Conservation (phyloP, 2,888 invertebrate species). For the Urechis unicinctus region DNA sequence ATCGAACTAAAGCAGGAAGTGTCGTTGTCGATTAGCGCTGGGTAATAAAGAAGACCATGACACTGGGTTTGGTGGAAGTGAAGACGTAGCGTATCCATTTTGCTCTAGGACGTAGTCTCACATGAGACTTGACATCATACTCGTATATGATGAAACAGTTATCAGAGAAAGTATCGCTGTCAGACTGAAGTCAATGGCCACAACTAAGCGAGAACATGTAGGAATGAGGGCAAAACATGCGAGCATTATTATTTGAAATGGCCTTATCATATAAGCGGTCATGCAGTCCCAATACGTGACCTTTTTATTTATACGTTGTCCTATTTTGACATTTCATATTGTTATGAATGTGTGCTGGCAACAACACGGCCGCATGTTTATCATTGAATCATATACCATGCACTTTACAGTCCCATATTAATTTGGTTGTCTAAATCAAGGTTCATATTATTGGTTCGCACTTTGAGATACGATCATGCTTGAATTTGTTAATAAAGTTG, state of each 20-base stretch:
- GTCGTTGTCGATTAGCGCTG: background rate
- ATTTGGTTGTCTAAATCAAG: no score
- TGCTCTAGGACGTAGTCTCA: background rate
- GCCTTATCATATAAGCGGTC: background rate
- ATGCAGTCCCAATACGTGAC: slow-evolving; percentile 12
- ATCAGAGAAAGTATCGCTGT: background rate
- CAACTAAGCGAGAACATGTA: no score
- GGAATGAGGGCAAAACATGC: no score
- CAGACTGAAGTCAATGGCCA: background rate
- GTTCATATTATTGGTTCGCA: no score
- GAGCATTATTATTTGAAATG: no score
- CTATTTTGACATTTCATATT: no score
- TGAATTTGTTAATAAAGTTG: no score
- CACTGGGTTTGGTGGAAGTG: background rate
- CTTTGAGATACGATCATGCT: no score
- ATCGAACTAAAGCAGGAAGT: background rate
- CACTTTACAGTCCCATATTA: no score
- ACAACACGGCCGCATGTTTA: no score
- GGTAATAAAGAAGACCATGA: background rate
- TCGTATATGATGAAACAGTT: background rate
- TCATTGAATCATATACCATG: no score
- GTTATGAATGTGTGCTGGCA: no score
- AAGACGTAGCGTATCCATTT: background rate
- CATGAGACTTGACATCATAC: background rate
- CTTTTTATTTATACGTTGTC: slow-evolving; percentile 11